Evolutionary conservation across 2,113 vertebrate species (phyloP).

Genomic region (Saguinus midas): DNA sequence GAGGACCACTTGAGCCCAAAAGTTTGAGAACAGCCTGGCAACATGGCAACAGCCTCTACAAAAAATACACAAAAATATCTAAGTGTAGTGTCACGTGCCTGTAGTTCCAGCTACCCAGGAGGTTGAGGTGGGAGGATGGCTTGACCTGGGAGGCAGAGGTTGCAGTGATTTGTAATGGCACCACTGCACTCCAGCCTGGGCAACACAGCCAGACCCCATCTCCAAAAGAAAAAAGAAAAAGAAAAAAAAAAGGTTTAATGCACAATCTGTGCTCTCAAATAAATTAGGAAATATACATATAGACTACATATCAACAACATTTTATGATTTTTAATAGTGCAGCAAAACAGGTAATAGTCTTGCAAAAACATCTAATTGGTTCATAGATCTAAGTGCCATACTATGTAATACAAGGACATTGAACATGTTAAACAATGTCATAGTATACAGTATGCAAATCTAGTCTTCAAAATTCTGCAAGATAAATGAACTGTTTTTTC

Average conservation of each 20-base stretch:
- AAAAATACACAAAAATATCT: too few relatives aligned
- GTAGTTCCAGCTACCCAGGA: too few relatives aligned
- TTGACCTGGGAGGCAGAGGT: too few relatives aligned
- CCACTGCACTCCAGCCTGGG: too few relatives aligned
- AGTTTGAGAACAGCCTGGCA: too few relatives aligned
- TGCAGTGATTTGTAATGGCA: too few relatives aligned
- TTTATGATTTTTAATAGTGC: neutral
- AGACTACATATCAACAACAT: neutral
- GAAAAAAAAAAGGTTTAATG: neutral
- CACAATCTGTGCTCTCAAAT: neutral
- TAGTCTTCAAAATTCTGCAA: neutral
- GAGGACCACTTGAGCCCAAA: too few relatives aligned
- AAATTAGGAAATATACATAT: neutral
- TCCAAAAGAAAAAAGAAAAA: neutral
- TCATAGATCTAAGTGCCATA: neutral
- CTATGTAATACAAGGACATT: neutral
- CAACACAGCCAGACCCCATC: neutral
- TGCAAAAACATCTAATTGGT: neutral
- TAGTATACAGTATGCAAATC: neutral
- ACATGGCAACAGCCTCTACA: too few relatives aligned
- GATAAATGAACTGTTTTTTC: neutral
- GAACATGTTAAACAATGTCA: neutral
- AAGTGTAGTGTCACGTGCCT: too few relatives aligned
- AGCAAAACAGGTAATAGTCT: neutral
- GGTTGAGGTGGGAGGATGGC: too few relatives aligned